A percentile compares a stretch with the other conserved stretches of the same genome.
Evolutionary conservation across 2,888 invertebrate species (phyloP).

Genomic region (Drosophila bunnanda): DNA sequence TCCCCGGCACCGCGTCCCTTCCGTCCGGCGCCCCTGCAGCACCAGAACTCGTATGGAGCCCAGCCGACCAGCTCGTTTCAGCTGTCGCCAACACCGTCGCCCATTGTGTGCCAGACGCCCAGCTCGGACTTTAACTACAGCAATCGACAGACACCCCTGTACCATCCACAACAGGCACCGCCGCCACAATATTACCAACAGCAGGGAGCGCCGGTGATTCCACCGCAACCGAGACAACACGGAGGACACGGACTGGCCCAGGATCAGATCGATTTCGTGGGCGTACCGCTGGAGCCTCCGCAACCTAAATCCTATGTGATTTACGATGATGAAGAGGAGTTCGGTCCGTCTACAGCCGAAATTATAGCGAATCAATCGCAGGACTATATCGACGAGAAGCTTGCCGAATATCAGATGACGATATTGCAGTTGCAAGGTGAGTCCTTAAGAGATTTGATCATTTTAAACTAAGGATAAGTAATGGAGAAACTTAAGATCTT

Average conservation of each 20-base stretch:
- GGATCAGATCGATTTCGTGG: constrained; percentile 86
- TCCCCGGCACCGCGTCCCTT: constrained; percentile 84
- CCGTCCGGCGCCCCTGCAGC: constrained; percentile 83
- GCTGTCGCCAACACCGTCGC: constrained; percentile 86
- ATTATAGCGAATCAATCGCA: constrained; percentile 97
- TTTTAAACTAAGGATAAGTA: neutral
- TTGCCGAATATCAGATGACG: constrained; percentile 96
- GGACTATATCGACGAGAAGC: constrained; percentile 96
- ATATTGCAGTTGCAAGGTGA: constrained; percentile 95
- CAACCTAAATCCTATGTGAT: constrained; percentile 87
- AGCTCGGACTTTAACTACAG: constrained; percentile 87
- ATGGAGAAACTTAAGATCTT: neutral
- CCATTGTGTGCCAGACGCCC: constrained; percentile 87
- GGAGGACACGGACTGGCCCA: constrained; percentile 68
- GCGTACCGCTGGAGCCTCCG: constrained; percentile 91
- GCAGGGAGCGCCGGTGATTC: constrained; percentile 78
- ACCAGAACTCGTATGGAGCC: constrained; percentile 81
- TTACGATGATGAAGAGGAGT: constrained; percentile 89
- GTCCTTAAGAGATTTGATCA: constrained; percentile 63
- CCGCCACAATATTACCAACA: constrained; percentile 81
- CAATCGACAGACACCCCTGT: constrained; percentile 86
- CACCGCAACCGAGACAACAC: constrained; percentile 81
- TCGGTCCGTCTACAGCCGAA: constrained; percentile 94
- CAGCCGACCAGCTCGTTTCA: constrained; percentile 83
- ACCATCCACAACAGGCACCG: constrained; percentile 81